Conservation (phyloP, 2,113 vertebrate genomes). For the Sakesphorus luctuosus region DNA sequence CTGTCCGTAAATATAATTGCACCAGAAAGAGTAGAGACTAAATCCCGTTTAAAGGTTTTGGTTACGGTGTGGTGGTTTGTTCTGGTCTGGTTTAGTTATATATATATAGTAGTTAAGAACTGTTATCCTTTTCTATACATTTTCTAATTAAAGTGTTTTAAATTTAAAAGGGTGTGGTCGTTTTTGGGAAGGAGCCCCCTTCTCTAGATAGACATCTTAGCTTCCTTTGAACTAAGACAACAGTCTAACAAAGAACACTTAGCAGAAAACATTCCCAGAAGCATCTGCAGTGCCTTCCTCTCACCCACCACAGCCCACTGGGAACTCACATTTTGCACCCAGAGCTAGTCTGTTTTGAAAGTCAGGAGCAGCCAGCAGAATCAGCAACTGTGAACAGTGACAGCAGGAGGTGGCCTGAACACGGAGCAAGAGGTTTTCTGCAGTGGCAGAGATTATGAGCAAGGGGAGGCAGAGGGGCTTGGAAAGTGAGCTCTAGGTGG, state of each 20-base stretch:
- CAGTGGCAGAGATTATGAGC: not conserved
- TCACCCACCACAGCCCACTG: not conserved
- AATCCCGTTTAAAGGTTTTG: too few species aligned
- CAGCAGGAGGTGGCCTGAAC: not conserved
- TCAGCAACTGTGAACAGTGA: not conserved
- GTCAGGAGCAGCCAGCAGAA: not conserved
- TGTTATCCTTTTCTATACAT: too few species aligned
- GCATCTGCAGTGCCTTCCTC: not conserved
- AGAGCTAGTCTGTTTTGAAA: not conserved
- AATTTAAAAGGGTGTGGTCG: too few species aligned
- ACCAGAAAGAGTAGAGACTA: too few species aligned
- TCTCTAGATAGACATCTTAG: too few species aligned
- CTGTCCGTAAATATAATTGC: too few species aligned
- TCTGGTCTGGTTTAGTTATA: too few species aligned
- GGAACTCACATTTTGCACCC: not conserved
- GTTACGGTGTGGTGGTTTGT: too few species aligned
- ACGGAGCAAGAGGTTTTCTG: not conserved
- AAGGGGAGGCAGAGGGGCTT: not conserved
- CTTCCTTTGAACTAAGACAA: too few species aligned
- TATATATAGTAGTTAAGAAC: too few species aligned
- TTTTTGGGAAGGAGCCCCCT: too few species aligned
- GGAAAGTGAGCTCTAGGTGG: not conserved
- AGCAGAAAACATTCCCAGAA: not conserved
- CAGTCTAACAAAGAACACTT: not conserved
- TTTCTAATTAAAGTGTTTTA: too few species aligned